A percentile compares a stretch with the other conserved stretches of the same genome.
Evolutionary conservation across 2,797 vertebrate species (phyloP).

Genomic region (Macroramphosus scolopax): DNA sequence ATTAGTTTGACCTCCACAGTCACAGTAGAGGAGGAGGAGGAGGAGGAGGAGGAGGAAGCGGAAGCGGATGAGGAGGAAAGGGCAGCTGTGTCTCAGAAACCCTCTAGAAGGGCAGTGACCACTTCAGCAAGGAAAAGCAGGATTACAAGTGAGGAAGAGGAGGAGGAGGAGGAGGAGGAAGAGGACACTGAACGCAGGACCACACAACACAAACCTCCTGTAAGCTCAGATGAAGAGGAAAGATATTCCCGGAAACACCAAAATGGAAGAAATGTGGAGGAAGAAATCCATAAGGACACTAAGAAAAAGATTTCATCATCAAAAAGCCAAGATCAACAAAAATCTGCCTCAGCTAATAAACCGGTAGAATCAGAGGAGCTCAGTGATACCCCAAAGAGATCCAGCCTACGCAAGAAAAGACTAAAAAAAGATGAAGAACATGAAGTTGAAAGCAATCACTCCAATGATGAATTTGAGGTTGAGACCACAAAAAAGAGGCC

Average conservation of each 20-base stretch:
- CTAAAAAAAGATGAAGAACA: conserved; percentile 37
- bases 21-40: conserved; percentile 66
- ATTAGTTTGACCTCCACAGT: too few relatives aligned
- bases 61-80: conserved; percentile 39
- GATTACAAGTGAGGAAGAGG: conserved; percentile 61
- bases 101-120: conserved; percentile 49
- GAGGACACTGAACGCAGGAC: conserved; percentile 32
- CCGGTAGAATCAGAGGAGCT: conserved; percentile 61
- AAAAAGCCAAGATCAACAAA: conserved; percentile 72
- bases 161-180: conserved; percentile 60
- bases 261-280: conserved; percentile 71
- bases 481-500: conserved; percentile 40
- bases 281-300: conserved; percentile 46
- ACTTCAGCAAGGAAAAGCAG: conserved; percentile 56
- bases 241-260: conserved; percentile 64
- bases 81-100: conserved; percentile 38
- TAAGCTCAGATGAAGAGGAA: conserved; percentile 71
- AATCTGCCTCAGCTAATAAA: conserved; percentile 64
- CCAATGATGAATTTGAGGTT: conserved; percentile 50
- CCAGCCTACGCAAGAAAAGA: conserved; percentile 45
- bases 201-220: conserved; percentile 42
- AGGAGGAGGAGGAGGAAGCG: conserved; percentile 49
- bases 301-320: conserved; percentile 57
- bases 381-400: conserved; percentile 57
- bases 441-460: conserved; percentile 39